Conservation (phyloP, 2,113 vertebrate species). For the Gallinago undulata region DNA sequence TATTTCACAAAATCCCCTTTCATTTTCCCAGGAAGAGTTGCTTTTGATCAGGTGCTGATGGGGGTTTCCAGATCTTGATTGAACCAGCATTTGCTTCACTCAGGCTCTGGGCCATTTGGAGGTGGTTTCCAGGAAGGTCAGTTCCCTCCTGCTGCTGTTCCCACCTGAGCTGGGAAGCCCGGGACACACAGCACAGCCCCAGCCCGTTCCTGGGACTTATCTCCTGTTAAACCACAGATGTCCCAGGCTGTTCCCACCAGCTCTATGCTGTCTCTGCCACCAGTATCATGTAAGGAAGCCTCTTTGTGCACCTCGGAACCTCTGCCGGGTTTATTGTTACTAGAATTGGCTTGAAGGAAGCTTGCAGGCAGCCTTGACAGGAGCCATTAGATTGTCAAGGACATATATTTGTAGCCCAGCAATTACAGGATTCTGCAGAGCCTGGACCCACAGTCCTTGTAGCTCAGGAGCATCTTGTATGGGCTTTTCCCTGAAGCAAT, state of each 20-base stretch:
- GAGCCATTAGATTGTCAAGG: background rate
- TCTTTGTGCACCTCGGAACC: background rate
- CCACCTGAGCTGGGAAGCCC: background rate
- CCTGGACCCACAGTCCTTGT: background rate
- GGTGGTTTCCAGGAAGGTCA: background rate
- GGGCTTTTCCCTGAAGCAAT: background rate
- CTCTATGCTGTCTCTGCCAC: background rate
- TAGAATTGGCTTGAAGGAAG: background rate
- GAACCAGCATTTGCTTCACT: background rate
- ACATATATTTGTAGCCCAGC: background rate
- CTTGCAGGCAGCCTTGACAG: background rate
- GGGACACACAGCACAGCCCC: background rate
- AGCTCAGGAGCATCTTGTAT: background rate
- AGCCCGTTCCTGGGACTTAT: background rate
- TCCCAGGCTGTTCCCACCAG: background rate
- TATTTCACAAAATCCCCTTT: conserved; percentile 2
- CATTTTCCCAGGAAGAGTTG: background rate
- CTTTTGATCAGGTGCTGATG: background rate
- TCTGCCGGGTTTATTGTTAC: background rate
- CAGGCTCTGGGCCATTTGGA: background rate
- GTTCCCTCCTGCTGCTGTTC: background rate
- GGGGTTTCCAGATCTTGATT: background rate
- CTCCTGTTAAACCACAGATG: background rate
- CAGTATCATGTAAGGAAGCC: background rate
- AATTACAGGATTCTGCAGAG: background rate